phyloP scores from a whole-genome alignment of 1,140 invertebrate genomes.

The Aethina tumida region DNA sequence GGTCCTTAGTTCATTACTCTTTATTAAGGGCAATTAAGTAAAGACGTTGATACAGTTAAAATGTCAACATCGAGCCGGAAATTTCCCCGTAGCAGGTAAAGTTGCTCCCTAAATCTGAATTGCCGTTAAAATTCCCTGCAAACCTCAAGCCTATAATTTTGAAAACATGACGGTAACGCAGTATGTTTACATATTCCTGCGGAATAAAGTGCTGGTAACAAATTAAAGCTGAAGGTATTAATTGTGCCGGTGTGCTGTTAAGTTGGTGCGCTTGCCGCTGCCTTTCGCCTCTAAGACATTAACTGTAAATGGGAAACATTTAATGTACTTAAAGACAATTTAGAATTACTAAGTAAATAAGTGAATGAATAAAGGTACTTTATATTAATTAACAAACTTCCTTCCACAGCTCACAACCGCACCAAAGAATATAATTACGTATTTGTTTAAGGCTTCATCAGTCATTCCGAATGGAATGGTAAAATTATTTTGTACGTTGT shows the following conservation, averaged over 20 bases:
- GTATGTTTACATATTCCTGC: constrained; percentile 27
- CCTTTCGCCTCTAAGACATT: constrained; percentile 20
- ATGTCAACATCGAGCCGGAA: too few species aligned
- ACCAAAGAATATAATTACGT: too few species aligned
- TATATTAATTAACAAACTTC: constrained; percentile 18
- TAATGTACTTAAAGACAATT: constrained; percentile 22
- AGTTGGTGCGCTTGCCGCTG: constrained; percentile 15
- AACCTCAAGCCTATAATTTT: constrained; percentile 22
- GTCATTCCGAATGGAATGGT: too few species aligned
- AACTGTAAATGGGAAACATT: constrained; percentile 23
- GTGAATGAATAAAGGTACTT: constrained; percentile 16
- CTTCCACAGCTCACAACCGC: too few species aligned
- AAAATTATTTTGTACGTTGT: too few species aligned
- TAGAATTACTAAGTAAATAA: constrained; percentile 22
- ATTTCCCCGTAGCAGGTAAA: too few species aligned
- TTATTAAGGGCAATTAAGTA: too few species aligned
- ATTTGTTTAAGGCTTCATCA: too few species aligned
- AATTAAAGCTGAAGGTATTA: constrained; percentile 26
- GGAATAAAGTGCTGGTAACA: constrained; percentile 27
- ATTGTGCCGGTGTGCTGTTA: constrained; percentile 23
- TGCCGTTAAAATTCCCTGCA: constrained; percentile 18
- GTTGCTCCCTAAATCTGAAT: constrained; percentile 14
- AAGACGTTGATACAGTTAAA: too few species aligned
- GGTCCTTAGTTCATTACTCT: too few species aligned
- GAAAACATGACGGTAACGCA: constrained; percentile 24